Evolutionary conservation across 2,113 vertebrate species (phyloP), one percentile per base, ranked within the genome.

Genomic region (Paramisgurnus dabryanus): DNA sequence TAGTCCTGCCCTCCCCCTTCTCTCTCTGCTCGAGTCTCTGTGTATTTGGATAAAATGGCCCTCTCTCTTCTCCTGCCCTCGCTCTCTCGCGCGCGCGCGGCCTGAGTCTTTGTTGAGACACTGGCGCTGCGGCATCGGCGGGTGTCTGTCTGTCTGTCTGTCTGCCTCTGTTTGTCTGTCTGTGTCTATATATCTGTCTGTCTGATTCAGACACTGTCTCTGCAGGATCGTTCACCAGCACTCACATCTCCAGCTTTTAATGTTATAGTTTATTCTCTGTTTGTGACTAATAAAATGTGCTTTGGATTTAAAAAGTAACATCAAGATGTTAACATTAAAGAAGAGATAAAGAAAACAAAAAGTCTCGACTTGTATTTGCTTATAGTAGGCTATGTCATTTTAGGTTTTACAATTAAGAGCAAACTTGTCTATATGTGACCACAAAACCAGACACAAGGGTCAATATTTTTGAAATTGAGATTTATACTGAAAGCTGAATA

Each of bases 21-120:
- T 60, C 71, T 69, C 73, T 12, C 55, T 61, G 58, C 69, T 82
- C 80, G 13, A 68, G 65, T 63, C 81, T 84, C 86, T 91, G 87
- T 92, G 89, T 91, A 87, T 90, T 87, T 86, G 86, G 87, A 84
- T 75, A 79, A 87, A 81, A 76, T 81, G 83, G 85, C 86, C 88
- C 87, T 87, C 81, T 86, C 81, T 50, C 83, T 82, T 86, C 86
- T 85, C 79, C 84, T 82, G 12, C 12, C 12, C 43, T 45, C 43
- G 5, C 43, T 45, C 43, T 8, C 43, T 45, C 43, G 5, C 43
- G 5, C 43, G 6, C 43, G 5, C 58, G 76, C 83, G 88, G 88
- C 84, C 87, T 67, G 85, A 80, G 84, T 82, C 83, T 81, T 73
- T 76, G 82, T 80, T 87, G 63, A 78, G 75, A 60, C 55, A 39